These are phyloP conservation scores for Coracopsis vasa DNA, from an alignment of 2,113 vertebrate species.

Conservation along the genomic window DNA sequence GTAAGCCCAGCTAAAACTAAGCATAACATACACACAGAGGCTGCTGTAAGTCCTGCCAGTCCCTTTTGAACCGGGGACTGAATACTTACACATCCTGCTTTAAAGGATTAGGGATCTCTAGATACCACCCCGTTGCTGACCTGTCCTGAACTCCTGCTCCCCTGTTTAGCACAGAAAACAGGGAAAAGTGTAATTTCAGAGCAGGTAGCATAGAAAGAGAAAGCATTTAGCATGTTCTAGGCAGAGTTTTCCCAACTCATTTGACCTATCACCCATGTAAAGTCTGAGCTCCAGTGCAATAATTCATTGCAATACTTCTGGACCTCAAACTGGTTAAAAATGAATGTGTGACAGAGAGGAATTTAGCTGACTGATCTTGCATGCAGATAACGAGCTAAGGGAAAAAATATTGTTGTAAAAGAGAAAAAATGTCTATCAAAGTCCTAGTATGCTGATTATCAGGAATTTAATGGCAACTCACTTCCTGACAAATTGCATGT, in stretches of 20 bases:
- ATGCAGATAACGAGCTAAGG: constrained; percentile 23
- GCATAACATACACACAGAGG: not conserved
- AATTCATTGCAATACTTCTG: not conserved
- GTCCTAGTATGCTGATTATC: constrained; percentile 47
- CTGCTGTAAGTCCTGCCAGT: not conserved
- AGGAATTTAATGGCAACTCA: constrained; percentile 50
- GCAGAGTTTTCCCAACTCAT: not conserved
- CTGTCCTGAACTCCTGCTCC: not conserved
- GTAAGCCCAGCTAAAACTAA: not conserved
- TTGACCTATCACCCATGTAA: not conserved
- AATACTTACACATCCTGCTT: not conserved
- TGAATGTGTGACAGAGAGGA: not conserved
- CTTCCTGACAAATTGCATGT: constrained; percentile 52
- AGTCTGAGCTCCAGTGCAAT: not conserved
- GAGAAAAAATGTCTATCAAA: constrained; percentile 50
- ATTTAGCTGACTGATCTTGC: constrained; percentile 35
- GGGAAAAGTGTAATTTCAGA: not conserved
- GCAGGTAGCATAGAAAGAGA: not conserved
- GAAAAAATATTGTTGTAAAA: constrained; percentile 13
- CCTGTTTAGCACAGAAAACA: not conserved
- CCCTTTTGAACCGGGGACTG: fast-evolving
- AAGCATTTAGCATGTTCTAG: not conserved
- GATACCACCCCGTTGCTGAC: not conserved
- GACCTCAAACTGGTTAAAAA: not conserved
- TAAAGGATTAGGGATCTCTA: not conserved